Base-by-base conservation (phyloP, 1,140 invertebrate genomes). In the Drosophila nigromelanica region DNA sequence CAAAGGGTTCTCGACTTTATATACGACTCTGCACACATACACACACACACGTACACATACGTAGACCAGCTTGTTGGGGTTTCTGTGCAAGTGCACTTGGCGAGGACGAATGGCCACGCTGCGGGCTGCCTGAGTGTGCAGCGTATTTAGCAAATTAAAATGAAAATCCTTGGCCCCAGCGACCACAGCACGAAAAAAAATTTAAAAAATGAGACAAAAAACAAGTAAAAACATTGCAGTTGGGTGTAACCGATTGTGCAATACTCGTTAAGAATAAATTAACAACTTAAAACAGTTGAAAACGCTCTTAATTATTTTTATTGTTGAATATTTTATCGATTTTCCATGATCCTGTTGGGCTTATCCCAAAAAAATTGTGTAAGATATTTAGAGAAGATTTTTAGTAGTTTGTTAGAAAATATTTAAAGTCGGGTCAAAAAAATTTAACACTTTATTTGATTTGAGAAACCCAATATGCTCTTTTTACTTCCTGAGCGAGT, bases 131-230 rank as follows among this genome's bases (percentile, higher is more conserved):
- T 21, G 48, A 55, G 71, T 55, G 63, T 54, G 50, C 64, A 69
- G 75, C 63, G 70, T 82, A 73, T 86, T 86, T 81, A 81, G 81
- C 71, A 87, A 86, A 86, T 86, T 87, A 81, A 86, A 86, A 85
- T 73, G 52, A 86, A 86, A 86, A 78, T 67, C 70, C 74, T 60
- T 58, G 69, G 48, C 60, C 40, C 59, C 30, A 18, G 42, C 56
- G 40, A 71, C 69, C 74, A 43, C 80, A 82, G 30, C 11, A 48
- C 43, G 52, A 27, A 40, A 24, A 55, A 59, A 33, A 30, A 47
- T 55, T 33, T 27, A 24, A 35, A 56, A 76, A 75, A 35, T 35
- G 7, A 8, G 35, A 54, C 14, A 24, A 62, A 52, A 47, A 47
- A 63, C 6, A 35, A 8, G 1, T 3, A 35, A 35, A 8, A 35